A percentile compares a stretch with the other conserved stretches of the same genome.
Conservation (phyloP, 35 echinoderm and acorn worm species). For the Acanthaster planci region DNA sequence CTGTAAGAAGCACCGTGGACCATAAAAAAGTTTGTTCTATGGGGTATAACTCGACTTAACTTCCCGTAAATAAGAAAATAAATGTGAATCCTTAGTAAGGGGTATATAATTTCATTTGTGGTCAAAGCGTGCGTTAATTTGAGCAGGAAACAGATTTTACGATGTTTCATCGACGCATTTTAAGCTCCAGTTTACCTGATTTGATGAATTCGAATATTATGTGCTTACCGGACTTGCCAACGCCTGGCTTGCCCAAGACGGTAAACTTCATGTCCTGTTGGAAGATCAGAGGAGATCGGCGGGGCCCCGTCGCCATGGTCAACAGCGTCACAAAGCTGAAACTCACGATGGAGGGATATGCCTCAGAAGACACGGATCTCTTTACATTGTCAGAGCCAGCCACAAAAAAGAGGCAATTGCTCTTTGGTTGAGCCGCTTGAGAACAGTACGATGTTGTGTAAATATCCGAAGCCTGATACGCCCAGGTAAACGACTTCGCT, state of each 20-base stretch:
- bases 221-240: not conserved
- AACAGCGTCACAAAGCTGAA: not conserved
- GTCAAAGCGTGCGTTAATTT: too few relatives aligned
- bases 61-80: too few relatives aligned
- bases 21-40: too few relatives aligned
- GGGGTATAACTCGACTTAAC: too few relatives aligned
- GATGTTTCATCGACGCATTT: too few relatives aligned
- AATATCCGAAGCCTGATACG: not conserved
- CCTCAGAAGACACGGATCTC: not conserved
- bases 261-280: slow-evolving; percentile 11
- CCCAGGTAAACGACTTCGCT: not conserved
- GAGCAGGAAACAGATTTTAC: too few relatives aligned
- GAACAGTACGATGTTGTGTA: not conserved
- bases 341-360: not conserved
- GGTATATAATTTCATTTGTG: too few relatives aligned
- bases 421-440: not conserved
- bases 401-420: not conserved
- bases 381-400: not conserved
- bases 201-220: not conserved
- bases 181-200: too few relatives aligned
- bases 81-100: too few relatives aligned
- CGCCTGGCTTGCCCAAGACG: slow-evolving; percentile 1
- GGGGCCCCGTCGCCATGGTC: slow-evolving; percentile 1
- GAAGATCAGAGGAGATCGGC: not conserved
- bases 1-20: too few relatives aligned